A percentile compares a stretch with the other conserved stretches of the same genome.
Conservation (phyloP, 1,140 invertebrate species). For the Cardiocondyla obscurior region DNA sequence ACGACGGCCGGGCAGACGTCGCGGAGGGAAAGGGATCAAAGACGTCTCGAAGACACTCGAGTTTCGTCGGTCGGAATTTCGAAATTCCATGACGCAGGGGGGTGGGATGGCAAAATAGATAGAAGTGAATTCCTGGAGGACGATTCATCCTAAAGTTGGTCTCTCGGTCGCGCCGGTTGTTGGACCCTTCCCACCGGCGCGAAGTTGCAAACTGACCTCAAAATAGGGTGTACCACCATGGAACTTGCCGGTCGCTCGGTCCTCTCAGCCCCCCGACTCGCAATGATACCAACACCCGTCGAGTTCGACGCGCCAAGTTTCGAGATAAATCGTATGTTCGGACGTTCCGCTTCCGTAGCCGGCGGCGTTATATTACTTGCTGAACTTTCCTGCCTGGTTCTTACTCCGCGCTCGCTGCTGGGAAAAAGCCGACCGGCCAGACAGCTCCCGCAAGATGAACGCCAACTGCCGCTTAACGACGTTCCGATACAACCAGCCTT, state of each 20-base stretch:
- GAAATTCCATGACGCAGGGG: neutral
- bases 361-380: constrained; percentile 54
- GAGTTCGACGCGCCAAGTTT: constrained; percentile 56
- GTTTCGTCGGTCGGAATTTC: neutral
- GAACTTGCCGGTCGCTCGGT: neutral
- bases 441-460: constrained; percentile 49
- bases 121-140: constrained; percentile 47
- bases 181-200: neutral
- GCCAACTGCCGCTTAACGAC: constrained; percentile 48
- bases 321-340: constrained; percentile 54
- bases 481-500: constrained; percentile 31
- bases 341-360: constrained; percentile 47
- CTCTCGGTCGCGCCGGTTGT: constrained; percentile 31
- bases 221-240: constrained; percentile 46
- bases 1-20: neutral
- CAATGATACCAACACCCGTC: constrained; percentile 51
- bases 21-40: neutral
- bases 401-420: neutral
- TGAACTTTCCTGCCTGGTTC: constrained; percentile 41
- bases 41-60: constrained; percentile 13
- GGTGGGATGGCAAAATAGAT: constrained; percentile 33
- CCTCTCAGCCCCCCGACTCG: neutral
- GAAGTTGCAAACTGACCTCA: constrained; percentile 55
- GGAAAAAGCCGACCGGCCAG: constrained; percentile 44
- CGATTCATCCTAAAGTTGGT: constrained; percentile 52